Evolutionary conservation across 1,140 invertebrate species (phyloP), one percentile per base, ranked within the genome.

Genomic region (Drosophila azteca): DNA sequence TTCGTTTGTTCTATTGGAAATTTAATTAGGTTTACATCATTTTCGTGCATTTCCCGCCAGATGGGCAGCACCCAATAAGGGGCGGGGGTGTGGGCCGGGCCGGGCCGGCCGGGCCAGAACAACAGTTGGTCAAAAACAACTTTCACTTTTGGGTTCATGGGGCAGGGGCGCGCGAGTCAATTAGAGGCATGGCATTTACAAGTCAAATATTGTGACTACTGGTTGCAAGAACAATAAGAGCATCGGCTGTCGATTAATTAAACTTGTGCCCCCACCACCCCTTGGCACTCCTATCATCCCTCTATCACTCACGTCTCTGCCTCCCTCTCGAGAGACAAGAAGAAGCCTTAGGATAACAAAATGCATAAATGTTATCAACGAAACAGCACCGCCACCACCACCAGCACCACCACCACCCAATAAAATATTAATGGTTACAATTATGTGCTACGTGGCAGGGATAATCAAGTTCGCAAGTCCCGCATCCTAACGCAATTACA

Each of bases 21-120:
- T 87, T 87, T 89, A 87, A 87, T 87, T 87, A 88, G 83, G 79
- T 87, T 87, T 87, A 88, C 83, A 87, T 79, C 79, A 87, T 79
- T 88, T 83, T 78, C 75, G 61, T 88, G 61, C 76, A 67, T 49
- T 85, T 80, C 48, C 75, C 50, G 83, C 82, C 81, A 87, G 81
- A 85, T 85, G 81, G 73, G 81, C 81, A 35, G 51, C n/a, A 24
- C 9, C 51, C 43, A 53, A 50, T 48, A 48, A 35, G 58, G 62
- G 22, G 44, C 44, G 7, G 46, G 52, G 26, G 6, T 7, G 7
- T 1, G 24, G 24, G 24, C 24, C 3, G 31, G 0, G 31, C 0
- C 24, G 24, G 24, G 5, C 24, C 24, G 22, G 22, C 1, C 17
- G 29, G 48, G 54, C 53, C 39, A 65, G 48, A 73, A 74, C 51